Percentiles rank a stretch among this genome's conserved stretches.
Evolutionary conservation across 2,888 invertebrate species (phyloP).

Genomic region (Epinotia brunnichana): DNA sequence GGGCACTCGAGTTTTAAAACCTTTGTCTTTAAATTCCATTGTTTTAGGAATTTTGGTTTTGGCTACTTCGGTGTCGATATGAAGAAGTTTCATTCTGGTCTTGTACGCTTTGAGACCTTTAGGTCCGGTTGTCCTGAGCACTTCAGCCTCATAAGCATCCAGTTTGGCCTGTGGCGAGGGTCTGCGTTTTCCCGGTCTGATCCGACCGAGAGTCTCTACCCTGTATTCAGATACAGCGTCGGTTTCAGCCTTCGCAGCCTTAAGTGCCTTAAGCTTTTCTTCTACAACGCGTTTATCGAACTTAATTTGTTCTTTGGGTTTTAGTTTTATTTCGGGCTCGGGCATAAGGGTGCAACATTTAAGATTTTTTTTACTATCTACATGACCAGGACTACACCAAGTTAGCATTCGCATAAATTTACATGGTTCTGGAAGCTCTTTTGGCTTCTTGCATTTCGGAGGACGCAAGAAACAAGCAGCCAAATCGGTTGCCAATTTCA

Average conservation of each 20-base stretch:
- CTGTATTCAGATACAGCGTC: constrained; percentile 9
- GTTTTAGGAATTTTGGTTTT: constrained; percentile 1
- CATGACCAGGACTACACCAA: constrained; percentile 11
- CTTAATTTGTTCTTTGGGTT: background rate
- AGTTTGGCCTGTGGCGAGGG: background rate
- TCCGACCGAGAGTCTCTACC: constrained; percentile 20
- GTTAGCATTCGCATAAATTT: constrained; percentile 23
- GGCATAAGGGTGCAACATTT: constrained; percentile 18
- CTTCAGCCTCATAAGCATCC: constrained; percentile 16
- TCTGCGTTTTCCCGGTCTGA: constrained; percentile 12
- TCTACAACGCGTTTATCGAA: background rate
- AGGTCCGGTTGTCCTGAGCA: constrained; percentile 7
- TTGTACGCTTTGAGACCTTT: constrained; percentile 17
- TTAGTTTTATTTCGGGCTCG: no score
- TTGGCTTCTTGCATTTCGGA: constrained; percentile 12
- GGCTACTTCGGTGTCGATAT: constrained; percentile 3
- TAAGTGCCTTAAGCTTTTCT: background rate
- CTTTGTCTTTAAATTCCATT: background rate
- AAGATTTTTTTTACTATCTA: background rate
- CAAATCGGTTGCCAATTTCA: constrained; percentile 13
- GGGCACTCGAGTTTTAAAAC: background rate
- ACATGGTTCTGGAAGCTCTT: constrained; percentile 6
- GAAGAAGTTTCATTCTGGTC: constrained; percentile 1
- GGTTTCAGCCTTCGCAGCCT: constrained; percentile 1
- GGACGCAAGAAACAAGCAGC: background rate